Evolutionary conservation across 2,113 vertebrate genomes (phyloP), one percentile per base, ranked within the genome.

Genomic region (Colossoma macropomum): DNA sequence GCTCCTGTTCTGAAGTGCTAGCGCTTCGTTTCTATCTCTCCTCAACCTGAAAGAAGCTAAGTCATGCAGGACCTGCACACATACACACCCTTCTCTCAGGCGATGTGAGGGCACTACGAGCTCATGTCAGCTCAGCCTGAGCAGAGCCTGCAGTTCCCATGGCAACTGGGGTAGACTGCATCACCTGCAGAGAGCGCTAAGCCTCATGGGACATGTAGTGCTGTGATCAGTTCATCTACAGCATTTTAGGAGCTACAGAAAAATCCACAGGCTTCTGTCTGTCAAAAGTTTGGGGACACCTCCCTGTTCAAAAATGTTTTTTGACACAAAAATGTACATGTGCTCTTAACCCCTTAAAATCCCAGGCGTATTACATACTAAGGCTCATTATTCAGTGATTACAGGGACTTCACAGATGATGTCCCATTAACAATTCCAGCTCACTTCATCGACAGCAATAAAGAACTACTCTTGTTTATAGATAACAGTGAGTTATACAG

Each of bases 131-230:
- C 60, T 25, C 71, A 82, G 79, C 62, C 81, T 27, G 63, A 79
- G 76, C 62, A 82, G 75, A 60, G 84, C 76, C 77, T 21, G 76
- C 72, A 80, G 85, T 86, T 86, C 77, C 77, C 85, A 86, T 83
- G 65, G 81, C 77, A 86, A 86, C 85, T 16, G 21, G 56, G 76
- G 60, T 21, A 71, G 54, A 83, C 30, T 28, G 15, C 77, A 71
- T 83, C 72, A 80, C 81, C 77, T 76, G 56, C 75, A 78, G 75
- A 79, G 70, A 82, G 70, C 41, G 30, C 62, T 32, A 65, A 79
- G 75, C 75, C 68, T 75, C 65, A 54, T 72, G 84, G 84, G 84
- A 82, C 25, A 78, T 80, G 80, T 79, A 74, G 80, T 80, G 28
- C 71, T 79, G 82, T 38, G n/a, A 75, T 76, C 72, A 75, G 62